These are phyloP conservation scores for Hylaeus volcanicus DNA, from an alignment of 1,140 invertebrate genomes.

Conservation along the genomic window DNA sequence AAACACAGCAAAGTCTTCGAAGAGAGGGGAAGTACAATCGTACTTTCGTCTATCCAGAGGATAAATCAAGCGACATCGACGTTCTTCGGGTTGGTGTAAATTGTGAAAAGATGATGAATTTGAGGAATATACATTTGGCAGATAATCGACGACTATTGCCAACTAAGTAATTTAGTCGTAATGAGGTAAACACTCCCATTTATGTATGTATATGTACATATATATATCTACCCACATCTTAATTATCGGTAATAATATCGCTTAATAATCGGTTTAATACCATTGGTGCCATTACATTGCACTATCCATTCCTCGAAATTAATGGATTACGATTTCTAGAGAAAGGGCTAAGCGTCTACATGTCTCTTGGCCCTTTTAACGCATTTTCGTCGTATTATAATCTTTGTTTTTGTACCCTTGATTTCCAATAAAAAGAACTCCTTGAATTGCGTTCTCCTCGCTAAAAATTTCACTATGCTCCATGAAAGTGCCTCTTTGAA, in stretches of 20 bases:
- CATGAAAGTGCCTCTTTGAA: conserved; percentile 42
- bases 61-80: conserved; percentile 45
- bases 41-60: conserved; percentile 55
- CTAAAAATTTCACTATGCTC: conserved; percentile 19
- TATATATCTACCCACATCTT: conserved; percentile 33
- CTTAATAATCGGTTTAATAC: conserved; percentile 46
- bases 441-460: background rate
- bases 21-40: conserved; percentile 59
- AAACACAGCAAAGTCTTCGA: conserved; percentile 68
- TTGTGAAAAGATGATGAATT: conserved; percentile 62
- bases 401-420: conserved; percentile 34
- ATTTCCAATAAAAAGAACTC: conserved; percentile 4
- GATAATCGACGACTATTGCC: conserved; percentile 60
- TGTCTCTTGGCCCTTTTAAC: conserved; percentile 27
- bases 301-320: conserved; percentile 41
- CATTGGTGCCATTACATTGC: conserved; percentile 47
- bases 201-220: conserved; percentile 21
- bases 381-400: conserved; percentile 50
- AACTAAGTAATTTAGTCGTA: conserved; percentile 68
- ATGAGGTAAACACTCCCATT: conserved; percentile 62
- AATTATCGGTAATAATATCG: conserved; percentile 52
- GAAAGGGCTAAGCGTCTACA: conserved; percentile 20
- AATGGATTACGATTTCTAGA: conserved; percentile 29
- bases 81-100: conserved; percentile 56
- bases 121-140: conserved; percentile 64